Percentiles rank a stretch among this genome's conserved stretches.
Evolutionary conservation across 2,888 invertebrate species (phyloP).

Genomic region (Harpalus rufipes): DNA sequence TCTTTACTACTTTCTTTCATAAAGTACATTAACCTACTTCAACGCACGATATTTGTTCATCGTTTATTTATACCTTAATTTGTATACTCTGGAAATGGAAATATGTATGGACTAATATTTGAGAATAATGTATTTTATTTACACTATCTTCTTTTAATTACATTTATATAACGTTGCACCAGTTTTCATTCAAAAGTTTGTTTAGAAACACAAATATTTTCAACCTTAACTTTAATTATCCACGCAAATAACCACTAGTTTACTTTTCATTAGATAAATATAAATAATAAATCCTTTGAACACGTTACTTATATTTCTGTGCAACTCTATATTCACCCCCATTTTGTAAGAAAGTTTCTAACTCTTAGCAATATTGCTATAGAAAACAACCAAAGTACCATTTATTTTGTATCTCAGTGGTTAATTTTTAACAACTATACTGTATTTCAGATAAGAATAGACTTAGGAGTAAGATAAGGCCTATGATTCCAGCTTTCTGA

Average conservation of each 20-base stretch:
- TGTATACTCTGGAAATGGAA: neutral
- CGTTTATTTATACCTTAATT: neutral
- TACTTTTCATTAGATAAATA: neutral
- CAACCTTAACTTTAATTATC: neutral
- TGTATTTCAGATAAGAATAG: too few species aligned
- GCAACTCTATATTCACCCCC: too few species aligned
- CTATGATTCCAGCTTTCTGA: too few species aligned
- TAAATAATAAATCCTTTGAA: too few species aligned
- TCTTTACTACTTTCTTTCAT: neutral
- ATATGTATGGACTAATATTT: neutral
- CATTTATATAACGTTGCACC: neutral
- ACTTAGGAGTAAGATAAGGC: too few species aligned
- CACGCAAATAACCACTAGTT: neutral
- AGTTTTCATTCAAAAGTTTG: neutral
- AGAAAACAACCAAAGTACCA: too few species aligned
- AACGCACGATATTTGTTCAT: neutral
- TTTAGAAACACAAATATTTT: neutral
- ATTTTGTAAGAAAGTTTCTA: too few species aligned
- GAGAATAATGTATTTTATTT: neutral
- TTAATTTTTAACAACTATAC: too few species aligned
- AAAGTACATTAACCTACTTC: neutral
- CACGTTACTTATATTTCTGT: too few species aligned
- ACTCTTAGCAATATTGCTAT: too few species aligned
- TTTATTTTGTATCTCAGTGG: too few species aligned
- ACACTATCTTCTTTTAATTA: neutral